A percentile compares a stretch with the other conserved stretches of the same genome.
Evolutionary conservation across 2,888 invertebrate species (phyloP).

Genomic region (Eupeodes latifasciatus): DNA sequence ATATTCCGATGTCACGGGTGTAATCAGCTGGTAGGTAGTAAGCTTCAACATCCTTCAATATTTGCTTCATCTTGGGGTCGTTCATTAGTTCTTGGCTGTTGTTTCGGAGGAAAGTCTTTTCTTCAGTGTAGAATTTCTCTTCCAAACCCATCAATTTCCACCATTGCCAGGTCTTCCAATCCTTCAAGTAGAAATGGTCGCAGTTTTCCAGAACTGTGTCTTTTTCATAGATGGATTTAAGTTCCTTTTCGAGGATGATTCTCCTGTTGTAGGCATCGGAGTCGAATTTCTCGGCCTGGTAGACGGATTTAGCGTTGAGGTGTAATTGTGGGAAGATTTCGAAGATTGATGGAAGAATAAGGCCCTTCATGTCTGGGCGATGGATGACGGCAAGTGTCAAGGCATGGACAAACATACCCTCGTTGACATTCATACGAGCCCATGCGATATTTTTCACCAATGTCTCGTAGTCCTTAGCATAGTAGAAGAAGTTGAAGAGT

Average conservation of each 20-base stretch:
- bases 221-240: conserved; percentile 79
- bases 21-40: conserved; percentile 86
- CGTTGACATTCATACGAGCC: conserved; percentile 88
- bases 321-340: conserved; percentile 90
- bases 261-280: conserved; percentile 84
- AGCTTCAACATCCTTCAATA: conserved; percentile 80
- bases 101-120: conserved; percentile 79
- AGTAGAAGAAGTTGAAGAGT: conserved; percentile 88
- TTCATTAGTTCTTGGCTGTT: conserved; percentile 79
- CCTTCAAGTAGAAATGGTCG: conserved; percentile 70
- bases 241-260: conserved; percentile 83
- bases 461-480: conserved; percentile 89
- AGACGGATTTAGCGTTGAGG: conserved; percentile 88
- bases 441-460: conserved; percentile 89
- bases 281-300: conserved; percentile 86
- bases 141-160: conserved; percentile 82
- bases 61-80: conserved; percentile 78
- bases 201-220: conserved; percentile 72
- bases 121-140: conserved; percentile 79
- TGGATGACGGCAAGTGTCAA: conserved; percentile 87
- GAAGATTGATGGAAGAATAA: conserved; percentile 89
- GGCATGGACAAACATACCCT: conserved; percentile 88
- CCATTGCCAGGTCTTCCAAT: conserved; percentile 82
- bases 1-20: conserved; percentile 84
- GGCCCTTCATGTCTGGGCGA: conserved; percentile 87